Base-by-base conservation (phyloP, 2,797 vertebrate species). In the Karalla daura region DNA sequence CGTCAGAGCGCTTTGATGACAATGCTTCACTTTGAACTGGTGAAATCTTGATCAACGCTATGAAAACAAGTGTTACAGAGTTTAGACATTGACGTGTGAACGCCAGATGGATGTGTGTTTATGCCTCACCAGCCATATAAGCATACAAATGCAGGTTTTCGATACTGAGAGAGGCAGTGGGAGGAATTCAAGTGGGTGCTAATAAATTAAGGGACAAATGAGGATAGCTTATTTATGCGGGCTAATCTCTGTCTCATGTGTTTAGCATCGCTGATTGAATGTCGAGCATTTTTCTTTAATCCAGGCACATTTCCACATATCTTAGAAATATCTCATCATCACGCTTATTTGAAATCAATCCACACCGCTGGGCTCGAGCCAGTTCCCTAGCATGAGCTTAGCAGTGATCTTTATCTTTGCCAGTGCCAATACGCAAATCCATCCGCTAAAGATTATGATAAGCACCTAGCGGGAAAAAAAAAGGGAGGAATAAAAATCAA, bases 51-150 rank as follows among this genome's bases (percentile, higher is more conserved):
- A 70, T 74, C 45, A 25, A 33, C 51, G 39, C 28, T 52, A 69
- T 68, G 44, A 72, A 69, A 63, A 60, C 37, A 87, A 55, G 68
- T 76, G 83, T 69, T 64, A 58, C 17, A 58, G 65, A 43, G 63
- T 78, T 80, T 40, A 70, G 56, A 79, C 7, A 6, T 47, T 88
- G 88, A 90, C 43, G 80, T 7, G 35, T 17, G 47, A 76, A 71
- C 10, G 43, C 81, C 85, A 90, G 87, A 89, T 89, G 82, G 86
- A 83, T 70, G 67, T 74, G 63, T 65, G 78, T 74, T 79, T 51
- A 35, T 80, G 63, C 69, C 55, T 80, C 64, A 81, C 21, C 30
- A 71, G 24, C 55, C 70, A 40, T 70, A 67, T 79, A 66, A 59
- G 32, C 40, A 36, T 55, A 62, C 66, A 75, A 68, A 67, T 70